These are phyloP conservation scores for Neelides folsomi DNA, from an alignment of 2,888 invertebrate species.

Conservation along the genomic window DNA sequence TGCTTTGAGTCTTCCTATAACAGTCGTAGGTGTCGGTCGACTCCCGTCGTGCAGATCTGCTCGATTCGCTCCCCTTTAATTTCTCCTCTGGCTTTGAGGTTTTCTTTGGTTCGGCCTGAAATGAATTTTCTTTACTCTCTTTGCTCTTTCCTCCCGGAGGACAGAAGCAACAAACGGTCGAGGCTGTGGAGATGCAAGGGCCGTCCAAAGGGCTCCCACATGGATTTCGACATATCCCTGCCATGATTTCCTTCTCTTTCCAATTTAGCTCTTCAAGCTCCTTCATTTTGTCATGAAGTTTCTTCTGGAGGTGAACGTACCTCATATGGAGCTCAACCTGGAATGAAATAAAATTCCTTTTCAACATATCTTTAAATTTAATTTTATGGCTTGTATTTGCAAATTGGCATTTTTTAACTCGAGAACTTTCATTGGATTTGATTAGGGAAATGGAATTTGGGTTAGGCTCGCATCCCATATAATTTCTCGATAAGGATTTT, in stretches of 20 bases:
- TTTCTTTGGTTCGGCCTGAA: too few species aligned
- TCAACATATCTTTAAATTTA: too few species aligned
- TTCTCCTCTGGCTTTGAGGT: constrained; percentile 16
- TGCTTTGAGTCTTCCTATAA: constrained; percentile 31
- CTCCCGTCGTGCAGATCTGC: constrained; percentile 14
- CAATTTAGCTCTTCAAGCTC: constrained; percentile 69
- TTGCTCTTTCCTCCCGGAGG: constrained; percentile 7
- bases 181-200: constrained; percentile 23
- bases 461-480: too few species aligned
- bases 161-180: constrained; percentile 31
- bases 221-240: constrained; percentile 30
- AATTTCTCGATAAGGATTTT: too few species aligned
- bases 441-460: too few species aligned
- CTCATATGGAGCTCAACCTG: constrained; percentile 81
- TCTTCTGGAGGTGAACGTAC: constrained; percentile 73
- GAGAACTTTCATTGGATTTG: too few species aligned
- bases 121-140: constrained; percentile 1
- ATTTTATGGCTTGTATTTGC: too few species aligned
- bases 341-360: constrained; percentile 16
- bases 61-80: constrained; percentile 19
- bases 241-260: constrained; percentile 58
- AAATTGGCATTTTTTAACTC: too few species aligned
- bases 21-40: constrained; percentile 21
- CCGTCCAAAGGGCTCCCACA: constrained; percentile 17
- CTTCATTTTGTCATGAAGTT: constrained; percentile 67